Conservation (phyloP, 2,113 vertebrate species). For the Peucedramus taeniatus region DNA sequence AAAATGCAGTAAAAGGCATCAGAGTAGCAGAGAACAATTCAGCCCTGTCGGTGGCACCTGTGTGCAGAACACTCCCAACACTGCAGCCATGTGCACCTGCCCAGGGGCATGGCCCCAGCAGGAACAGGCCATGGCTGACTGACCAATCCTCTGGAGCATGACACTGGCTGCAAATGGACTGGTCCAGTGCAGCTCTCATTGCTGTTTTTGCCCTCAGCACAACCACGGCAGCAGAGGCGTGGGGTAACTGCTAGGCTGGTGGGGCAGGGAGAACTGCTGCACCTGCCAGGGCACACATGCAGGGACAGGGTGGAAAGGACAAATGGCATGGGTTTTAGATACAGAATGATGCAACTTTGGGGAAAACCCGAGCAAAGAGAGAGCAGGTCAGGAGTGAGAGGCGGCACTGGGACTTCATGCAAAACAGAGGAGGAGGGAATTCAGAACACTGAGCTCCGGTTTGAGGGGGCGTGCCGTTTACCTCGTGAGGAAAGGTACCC, state of each 20-base stretch:
- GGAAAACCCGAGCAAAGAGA: neutral
- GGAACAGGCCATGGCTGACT: neutral
- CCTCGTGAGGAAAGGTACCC: neutral
- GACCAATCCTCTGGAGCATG: accelerated
- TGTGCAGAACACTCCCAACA: neutral
- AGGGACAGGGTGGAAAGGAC: neutral
- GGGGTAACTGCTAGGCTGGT: neutral
- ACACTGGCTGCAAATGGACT: neutral
- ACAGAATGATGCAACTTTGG: neutral
- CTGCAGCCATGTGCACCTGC: neutral
- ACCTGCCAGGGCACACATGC: neutral
- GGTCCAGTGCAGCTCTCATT: neutral
- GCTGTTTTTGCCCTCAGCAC: neutral
- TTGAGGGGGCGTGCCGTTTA: neutral
- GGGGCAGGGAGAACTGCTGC: neutral
- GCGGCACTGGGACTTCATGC: neutral
- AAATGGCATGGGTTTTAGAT: accelerated
- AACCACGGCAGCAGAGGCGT: neutral
- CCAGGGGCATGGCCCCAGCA: neutral
- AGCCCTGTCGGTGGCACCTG: neutral
- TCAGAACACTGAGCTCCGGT: neutral
- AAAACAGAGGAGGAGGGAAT: neutral
- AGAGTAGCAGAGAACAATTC: neutral
- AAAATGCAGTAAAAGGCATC: neutral
- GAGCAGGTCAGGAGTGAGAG: neutral